phyloP scores from a whole-genome alignment of 2,888 invertebrate species.

The Ischnus inquisitorius region DNA sequence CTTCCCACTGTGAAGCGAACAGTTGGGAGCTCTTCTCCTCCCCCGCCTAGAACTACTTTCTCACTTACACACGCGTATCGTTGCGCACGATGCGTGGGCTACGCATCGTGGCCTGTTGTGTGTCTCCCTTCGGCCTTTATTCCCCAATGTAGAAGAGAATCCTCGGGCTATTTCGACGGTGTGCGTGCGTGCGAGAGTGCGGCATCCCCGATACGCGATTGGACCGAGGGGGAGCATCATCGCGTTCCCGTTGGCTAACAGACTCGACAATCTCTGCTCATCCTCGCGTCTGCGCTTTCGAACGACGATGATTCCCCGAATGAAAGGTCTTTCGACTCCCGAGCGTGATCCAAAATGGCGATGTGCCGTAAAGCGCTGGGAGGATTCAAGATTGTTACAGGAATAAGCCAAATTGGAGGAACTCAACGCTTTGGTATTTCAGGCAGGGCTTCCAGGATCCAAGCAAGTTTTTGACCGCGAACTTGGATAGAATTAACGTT shows the following conservation, averaged over 20 bases:
- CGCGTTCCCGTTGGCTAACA: conserved; percentile 78
- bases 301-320: conserved; percentile 63
- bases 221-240: conserved; percentile 83
- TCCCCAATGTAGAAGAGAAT: conserved; percentile 36
- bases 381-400: not conserved
- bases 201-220: conserved; percentile 81
- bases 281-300: conserved; percentile 76
- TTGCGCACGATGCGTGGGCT: conserved; percentile 64
- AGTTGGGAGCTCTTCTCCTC: conserved; percentile 57
- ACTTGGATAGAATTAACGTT: too few species aligned
- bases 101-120: conserved; percentile 62
- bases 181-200: conserved; percentile 74
- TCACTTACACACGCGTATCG: conserved; percentile 21
- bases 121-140: conserved; percentile 66
- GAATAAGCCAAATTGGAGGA: not conserved
- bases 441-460: not conserved
- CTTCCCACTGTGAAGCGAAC: conserved; percentile 77
- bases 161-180: conserved; percentile 45
- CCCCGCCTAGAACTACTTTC: conserved; percentile 64
- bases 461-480: not conserved
- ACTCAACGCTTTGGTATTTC: not conserved
- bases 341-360: conserved; percentile 81
- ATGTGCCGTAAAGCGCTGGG: not conserved
- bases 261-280: conserved; percentile 78
- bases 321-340: conserved; percentile 61